phyloP scores from a whole-genome alignment of 2,797 vertebrate species.

The Philypnodon macrostomus region DNA sequence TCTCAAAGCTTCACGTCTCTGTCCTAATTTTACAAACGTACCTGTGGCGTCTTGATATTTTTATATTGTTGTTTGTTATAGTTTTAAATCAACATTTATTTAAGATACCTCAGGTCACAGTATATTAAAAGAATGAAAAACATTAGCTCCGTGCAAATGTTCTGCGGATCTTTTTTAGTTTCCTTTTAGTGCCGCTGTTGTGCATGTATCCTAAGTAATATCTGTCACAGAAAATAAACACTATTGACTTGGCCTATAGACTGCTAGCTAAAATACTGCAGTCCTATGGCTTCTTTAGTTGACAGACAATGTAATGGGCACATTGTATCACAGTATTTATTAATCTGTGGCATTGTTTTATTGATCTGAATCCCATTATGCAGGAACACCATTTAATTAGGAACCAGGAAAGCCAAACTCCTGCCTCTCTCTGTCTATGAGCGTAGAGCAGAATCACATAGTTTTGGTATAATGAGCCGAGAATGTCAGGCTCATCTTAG shows the following conservation, averaged over 20 bases:
- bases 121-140: too few relatives aligned
- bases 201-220: constrained; percentile 11
- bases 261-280: constrained; percentile 23
- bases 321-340: constrained; percentile 47
- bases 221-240: constrained; percentile 21
- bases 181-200: too few relatives aligned
- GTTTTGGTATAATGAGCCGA: constrained; percentile 57
- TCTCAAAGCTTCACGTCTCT: too few relatives aligned
- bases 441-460: constrained; percentile 62
- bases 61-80: too few relatives aligned
- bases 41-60: too few relatives aligned
- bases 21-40: too few relatives aligned
- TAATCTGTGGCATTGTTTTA: constrained; percentile 49
- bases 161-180: too few relatives aligned
- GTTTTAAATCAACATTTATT: too few relatives aligned
- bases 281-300: constrained; percentile 30
- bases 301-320: constrained; percentile 42
- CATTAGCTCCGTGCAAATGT: too few relatives aligned
- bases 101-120: too few relatives aligned
- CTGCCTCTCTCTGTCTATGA: constrained; percentile 29
- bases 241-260: constrained; percentile 33
- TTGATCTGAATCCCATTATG: constrained; percentile 63
- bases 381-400: constrained; percentile 68
- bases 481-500: constrained; percentile 53
- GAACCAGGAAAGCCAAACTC: constrained; percentile 45